Evolutionary conservation across 2,797 vertebrate genomes (phyloP), one percentile per base, ranked within the genome.

Genomic region (Pipistrellus nathusii): DNA sequence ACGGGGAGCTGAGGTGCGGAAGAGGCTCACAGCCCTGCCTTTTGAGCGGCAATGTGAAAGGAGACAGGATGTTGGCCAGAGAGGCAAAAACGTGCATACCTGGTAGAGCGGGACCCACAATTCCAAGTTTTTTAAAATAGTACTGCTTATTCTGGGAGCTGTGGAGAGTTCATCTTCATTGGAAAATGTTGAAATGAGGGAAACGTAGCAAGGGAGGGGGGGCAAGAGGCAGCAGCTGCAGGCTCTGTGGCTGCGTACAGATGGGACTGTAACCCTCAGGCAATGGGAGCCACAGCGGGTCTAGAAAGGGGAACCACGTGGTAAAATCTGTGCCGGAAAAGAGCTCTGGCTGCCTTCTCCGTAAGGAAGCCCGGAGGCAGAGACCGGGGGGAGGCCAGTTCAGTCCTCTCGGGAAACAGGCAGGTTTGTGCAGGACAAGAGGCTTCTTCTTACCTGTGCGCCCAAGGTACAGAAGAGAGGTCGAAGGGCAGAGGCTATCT

Each of bases 381-480:
- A 85, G 57, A 55, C 25, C 3, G 5, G 1, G 13, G 8, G 14
- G 32, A 11, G 51, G 69, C 35, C 17, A n/a, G 38, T 44, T 86
- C 11, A 7, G 10, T 57, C 32, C 38, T 30, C 78, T 87, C 30
- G 20, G 20, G 32, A 95, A 53, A 69, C 14, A 88, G 48, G 73
- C 13, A 72, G 53, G 17, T 38, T 23, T 66, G 46, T 21, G 35
- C 8, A 44, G 0, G 1, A 78, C 11, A 41, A 62, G 44, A 88
- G 27, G 27, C 18, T 75, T 30, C n/a, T 90, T 85, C 93, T 97
- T 96, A 99, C 98, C 98, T 97, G 99, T 99, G 94, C 99, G 99
- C 46, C 97, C 99, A 88, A 99, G 98, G 92, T 99, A 99, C 41
- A 99, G 99, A 59, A 99, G 99, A 18, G 99, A 99, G 3, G 99